Conservation (phyloP, 2,888 invertebrate genomes). For the Sclerodermus sp. region DNA sequence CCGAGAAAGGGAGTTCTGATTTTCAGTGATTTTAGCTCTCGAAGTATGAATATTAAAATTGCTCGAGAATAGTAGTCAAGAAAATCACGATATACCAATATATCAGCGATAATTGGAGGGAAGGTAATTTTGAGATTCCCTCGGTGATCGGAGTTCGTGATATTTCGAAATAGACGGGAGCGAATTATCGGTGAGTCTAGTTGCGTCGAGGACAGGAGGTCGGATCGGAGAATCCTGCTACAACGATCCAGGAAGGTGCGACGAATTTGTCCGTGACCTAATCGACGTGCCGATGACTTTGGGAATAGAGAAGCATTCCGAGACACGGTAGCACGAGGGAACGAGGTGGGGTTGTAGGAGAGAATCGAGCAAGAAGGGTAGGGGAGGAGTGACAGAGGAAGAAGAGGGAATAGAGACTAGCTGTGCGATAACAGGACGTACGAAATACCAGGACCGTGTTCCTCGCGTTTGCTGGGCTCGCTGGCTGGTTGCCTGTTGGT, state of each 20-base stretch:
- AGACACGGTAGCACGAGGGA: constrained; percentile 18
- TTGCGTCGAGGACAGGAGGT: no score
- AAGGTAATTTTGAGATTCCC: no score
- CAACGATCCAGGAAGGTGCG: not conserved
- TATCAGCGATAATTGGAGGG: no score
- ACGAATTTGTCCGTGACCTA: constrained; percentile 3
- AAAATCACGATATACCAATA: no score
- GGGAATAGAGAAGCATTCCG: constrained; percentile 24
- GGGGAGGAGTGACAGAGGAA: not conserved
- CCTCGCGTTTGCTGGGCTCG: constrained; percentile 26
- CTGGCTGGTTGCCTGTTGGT: constrained; percentile 8
- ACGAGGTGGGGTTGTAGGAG: not conserved
- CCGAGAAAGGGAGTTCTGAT: no score
- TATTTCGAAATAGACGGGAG: no score
- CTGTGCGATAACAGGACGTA: constrained; percentile 33
- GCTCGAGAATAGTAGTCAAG: no score
- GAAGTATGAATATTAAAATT: no score
- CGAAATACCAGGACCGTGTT: constrained; percentile 46
- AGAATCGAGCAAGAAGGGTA: constrained; percentile 8
- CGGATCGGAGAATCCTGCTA: no score
- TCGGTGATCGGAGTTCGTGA: no score
- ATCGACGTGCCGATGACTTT: constrained; percentile 26
- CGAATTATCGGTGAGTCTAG: no score
- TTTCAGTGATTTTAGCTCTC: no score
- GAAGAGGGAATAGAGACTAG: not conserved